These are phyloP conservation scores for Tetraodon nigroviridis DNA, from an alignment of 2,113 vertebrate genomes.

Conservation along the genomic window DNA sequence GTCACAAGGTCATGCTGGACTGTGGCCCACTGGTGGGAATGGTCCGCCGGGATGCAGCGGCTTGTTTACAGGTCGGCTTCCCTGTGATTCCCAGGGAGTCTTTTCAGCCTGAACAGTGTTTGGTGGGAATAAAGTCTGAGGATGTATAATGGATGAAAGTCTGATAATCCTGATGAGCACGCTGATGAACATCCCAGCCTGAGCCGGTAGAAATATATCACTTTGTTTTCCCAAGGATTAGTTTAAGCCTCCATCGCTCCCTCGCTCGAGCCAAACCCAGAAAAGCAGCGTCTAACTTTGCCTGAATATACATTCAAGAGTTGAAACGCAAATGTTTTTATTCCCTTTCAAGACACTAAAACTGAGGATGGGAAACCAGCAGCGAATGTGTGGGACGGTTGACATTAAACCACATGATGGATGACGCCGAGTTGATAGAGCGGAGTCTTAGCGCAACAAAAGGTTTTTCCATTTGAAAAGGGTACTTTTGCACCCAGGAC, in stretches of 20 bases:
- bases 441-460: conserved; percentile 3
- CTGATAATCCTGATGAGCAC: conserved; percentile 60
- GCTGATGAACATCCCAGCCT: conserved; percentile 59
- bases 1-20: conserved; percentile 50
- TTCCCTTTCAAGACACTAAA: too few species aligned
- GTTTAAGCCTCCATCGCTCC: conserved; percentile 50
- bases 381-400: conserved; percentile 8
- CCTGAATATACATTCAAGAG: too few species aligned
- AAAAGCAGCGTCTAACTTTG: conserved; percentile 7
- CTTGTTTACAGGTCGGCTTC: neutral
- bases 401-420: conserved; percentile 16
- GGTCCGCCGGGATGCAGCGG: conserved; percentile 15
- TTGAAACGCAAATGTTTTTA: too few species aligned
- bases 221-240: conserved; percentile 69
- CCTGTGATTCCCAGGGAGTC: neutral
- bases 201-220: conserved; percentile 52
- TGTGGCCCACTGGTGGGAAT: conserved; percentile 53
- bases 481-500: conserved; percentile 19
- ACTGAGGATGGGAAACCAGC: neutral
- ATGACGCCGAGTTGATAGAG: conserved; percentile 22
- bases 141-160: conserved; percentile 50
- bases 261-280: conserved; percentile 24
- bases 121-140: conserved; percentile 36
- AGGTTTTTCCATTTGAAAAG: conserved; percentile 32
- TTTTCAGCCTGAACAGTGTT: conserved; percentile 10